Evolutionary conservation across 2,888 invertebrate genomes (phyloP).

Genomic region (Thyatira batis): DNA sequence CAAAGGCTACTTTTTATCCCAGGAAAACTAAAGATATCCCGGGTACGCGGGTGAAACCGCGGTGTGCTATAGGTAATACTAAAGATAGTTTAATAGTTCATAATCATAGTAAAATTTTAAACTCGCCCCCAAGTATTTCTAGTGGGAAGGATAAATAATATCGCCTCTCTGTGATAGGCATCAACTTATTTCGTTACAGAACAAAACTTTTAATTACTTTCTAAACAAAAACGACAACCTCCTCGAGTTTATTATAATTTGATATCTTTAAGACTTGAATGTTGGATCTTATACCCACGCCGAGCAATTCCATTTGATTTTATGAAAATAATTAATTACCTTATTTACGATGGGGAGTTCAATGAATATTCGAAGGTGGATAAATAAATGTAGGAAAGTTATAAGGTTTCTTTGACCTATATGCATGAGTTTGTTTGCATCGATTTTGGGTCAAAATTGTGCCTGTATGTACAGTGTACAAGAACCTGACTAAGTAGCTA

Average conservation of each 20-base stretch:
- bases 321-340: conserved; percentile 19
- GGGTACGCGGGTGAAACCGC: too few relatives aligned
- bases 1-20: too few relatives aligned
- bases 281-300: conserved; percentile 15
- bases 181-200: conserved; percentile 38
- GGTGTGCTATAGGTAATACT: too few relatives aligned
- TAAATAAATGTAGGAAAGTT: too few relatives aligned
- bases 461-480: too few relatives aligned
- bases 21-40: too few relatives aligned
- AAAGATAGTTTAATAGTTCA: not conserved
- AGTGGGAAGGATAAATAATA: conserved; percentile 22
- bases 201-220: conserved; percentile 50
- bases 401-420: too few relatives aligned
- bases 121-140: not conserved
- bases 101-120: not conserved
- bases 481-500: too few relatives aligned
- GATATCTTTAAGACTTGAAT: conserved; percentile 27
- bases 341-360: not conserved
- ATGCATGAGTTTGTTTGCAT: too few relatives aligned
- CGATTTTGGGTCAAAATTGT: too few relatives aligned
- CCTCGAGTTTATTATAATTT: conserved; percentile 36
- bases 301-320: conserved; percentile 26
- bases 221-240: conserved; percentile 40
- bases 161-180: conserved; percentile 22
- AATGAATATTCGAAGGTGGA: too few relatives aligned